Percentiles rank a stretch among this genome's conserved stretches.
These are phyloP conservation scores for Pandemis corylana DNA, from an alignment of 2,888 invertebrate genomes.

Conservation along the genomic window DNA sequence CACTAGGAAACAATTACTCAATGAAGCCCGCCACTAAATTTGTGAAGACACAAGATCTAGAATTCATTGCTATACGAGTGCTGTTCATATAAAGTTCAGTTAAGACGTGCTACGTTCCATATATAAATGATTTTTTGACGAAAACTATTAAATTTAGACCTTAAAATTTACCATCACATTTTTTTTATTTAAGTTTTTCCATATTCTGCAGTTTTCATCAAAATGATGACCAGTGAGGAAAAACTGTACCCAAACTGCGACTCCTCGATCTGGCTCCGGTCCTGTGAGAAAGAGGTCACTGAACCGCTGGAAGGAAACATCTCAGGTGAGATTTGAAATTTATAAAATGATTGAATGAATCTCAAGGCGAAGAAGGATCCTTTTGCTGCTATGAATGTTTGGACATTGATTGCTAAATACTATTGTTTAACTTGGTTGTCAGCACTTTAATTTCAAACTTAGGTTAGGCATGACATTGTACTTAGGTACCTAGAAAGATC, in stretches of 20 bases:
- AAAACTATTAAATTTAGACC: too few relatives aligned
- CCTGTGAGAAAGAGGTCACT: conserved; percentile 90
- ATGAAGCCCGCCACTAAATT: neutral
- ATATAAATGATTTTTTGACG: too few relatives aligned
- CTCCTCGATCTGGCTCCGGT: conserved; percentile 91
- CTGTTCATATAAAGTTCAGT: neutral
- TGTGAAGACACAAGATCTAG: neutral
- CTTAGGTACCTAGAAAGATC: too few relatives aligned
- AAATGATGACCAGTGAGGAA: conserved; percentile 59
- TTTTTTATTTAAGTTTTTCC: neutral
- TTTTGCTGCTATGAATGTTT: too few relatives aligned
- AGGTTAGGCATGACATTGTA: too few relatives aligned
- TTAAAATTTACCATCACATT: too few relatives aligned
- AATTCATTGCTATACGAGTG: neutral
- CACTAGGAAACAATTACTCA: conserved; percentile 8
- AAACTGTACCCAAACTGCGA: conserved; percentile 88
- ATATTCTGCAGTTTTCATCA: conserved; percentile 5
- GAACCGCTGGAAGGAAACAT: conserved; percentile 88
- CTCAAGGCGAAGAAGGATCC: too few relatives aligned
- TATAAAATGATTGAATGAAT: neutral
- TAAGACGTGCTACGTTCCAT: too few relatives aligned
- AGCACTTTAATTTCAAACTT: too few relatives aligned
- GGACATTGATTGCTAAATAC: too few relatives aligned
- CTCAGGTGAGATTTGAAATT: conserved; percentile 74
- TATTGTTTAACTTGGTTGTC: too few relatives aligned